Conservation (phyloP, 2,797 vertebrate genomes). For the Anabacerthia variegaticeps region DNA sequence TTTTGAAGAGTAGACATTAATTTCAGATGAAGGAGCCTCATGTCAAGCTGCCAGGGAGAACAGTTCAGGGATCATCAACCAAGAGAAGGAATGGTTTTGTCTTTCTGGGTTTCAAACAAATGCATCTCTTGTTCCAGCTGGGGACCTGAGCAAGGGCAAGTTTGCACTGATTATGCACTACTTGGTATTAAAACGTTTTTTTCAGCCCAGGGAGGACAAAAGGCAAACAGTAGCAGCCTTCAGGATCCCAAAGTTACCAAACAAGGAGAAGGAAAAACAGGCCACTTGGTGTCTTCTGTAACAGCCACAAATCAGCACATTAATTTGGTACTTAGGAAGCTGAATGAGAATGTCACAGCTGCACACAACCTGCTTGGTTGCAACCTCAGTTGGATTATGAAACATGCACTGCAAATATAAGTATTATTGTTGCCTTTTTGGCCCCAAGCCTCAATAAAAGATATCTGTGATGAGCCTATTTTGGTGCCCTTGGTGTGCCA, state of each 20-base stretch:
- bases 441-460: neutral
- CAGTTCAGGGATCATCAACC: neutral
- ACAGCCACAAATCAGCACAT: neutral
- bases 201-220: neutral
- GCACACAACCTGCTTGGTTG: neutral
- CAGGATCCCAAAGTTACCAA: neutral
- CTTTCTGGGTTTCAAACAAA: neutral
- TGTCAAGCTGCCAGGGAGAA: neutral
- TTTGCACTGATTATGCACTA: neutral
- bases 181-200: neutral
- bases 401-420: neutral
- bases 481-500: neutral
- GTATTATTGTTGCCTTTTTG: neutral
- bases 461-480: neutral
- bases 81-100: neutral
- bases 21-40: neutral
- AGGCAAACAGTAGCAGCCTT: neutral
- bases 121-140: neutral
- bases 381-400: neutral
- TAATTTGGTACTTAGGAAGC: neutral
- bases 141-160: neutral
- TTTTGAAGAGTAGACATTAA: neutral
- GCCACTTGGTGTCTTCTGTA: neutral
- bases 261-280: neutral
- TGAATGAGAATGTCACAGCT: neutral